Percentiles rank a stretch among this genome's conserved stretches.
Conservation (phyloP, 2,113 vertebrate species). For the Recurvirostra avosetta region DNA sequence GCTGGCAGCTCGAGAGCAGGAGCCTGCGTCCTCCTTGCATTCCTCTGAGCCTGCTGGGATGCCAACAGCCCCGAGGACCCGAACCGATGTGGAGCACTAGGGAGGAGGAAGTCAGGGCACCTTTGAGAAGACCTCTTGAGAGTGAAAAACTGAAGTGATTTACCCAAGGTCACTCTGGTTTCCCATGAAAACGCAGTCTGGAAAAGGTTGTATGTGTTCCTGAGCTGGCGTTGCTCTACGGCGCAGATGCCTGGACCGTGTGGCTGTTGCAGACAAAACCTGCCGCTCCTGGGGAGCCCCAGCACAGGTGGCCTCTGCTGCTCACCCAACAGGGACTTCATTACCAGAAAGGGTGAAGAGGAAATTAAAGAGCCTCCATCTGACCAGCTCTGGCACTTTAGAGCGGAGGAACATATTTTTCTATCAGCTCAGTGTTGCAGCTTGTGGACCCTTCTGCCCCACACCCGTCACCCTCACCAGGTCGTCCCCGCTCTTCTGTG, state of each 20-base stretch:
- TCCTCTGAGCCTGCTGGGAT: background rate
- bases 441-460: background rate
- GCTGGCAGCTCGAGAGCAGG: accelerated
- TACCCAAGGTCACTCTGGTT: background rate
- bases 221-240: background rate
- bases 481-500: background rate
- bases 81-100: accelerated
- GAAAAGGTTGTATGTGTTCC: background rate
- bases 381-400: background rate
- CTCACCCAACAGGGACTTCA: background rate
- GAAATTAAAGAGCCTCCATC: background rate
- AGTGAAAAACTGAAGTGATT: background rate
- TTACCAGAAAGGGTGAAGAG: background rate
- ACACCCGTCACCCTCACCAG: background rate
- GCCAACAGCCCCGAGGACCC: background rate
- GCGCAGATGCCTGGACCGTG: accelerated
- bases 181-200: accelerated
- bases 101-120: background rate
- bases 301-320: accelerated
- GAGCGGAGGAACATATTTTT: background rate
- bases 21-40: accelerated
- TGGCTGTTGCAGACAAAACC: background rate
- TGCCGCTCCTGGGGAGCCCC: accelerated
- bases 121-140: background rate
- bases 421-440: background rate